Base-by-base conservation (phyloP, 2,113 vertebrate species). In the Notarius lentiginosus region DNA sequence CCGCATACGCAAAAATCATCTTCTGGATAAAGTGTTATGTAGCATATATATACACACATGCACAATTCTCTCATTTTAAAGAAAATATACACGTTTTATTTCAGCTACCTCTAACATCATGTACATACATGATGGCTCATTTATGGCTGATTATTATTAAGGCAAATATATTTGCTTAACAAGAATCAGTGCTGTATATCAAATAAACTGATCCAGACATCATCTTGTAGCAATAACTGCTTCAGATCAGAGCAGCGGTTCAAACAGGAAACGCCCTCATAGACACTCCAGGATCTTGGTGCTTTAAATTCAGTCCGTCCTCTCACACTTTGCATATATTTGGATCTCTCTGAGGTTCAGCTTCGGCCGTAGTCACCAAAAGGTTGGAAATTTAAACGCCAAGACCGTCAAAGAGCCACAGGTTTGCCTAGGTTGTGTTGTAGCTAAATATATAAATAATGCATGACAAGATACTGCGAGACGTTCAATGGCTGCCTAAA, bases 311-410 rank as follows among this genome's bases (percentile, higher is more conserved):
- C 4, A 20, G 27, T 41, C 30, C 8, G 1, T 61, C 30, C 79
- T 61, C 56, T 47, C 79, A 81, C 18, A 41, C 18, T 61, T 61
- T 61, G 56, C 79, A 61, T 81, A 41, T 41, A 81, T 81, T 81
- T 47, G 14, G 56, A 61, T 60, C 0, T 0, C 4, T 5, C 41
- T 56, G 51, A 18, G n/a, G 77, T 58, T 20, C 24, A 0, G 53
- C n/a, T 18, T 58, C n/a, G 10, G 27, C 0, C 4, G 17, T 0
- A 34, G 55, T 15, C 18, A 30, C 18, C 27, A 3, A 41, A 80
- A 60, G 53, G 17, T 9, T 79, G 53, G 5, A 30, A 2, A 8
- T 34, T 80, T 58, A 58, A 41, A 80, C 34, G 27, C 17, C 17
- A 34, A 5, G 2, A 20, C 17, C 34, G 27, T 77, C 49, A 0